Evolutionary conservation across 2,888 invertebrate genomes (phyloP).

Genomic region (Coecobrya sp.): DNA sequence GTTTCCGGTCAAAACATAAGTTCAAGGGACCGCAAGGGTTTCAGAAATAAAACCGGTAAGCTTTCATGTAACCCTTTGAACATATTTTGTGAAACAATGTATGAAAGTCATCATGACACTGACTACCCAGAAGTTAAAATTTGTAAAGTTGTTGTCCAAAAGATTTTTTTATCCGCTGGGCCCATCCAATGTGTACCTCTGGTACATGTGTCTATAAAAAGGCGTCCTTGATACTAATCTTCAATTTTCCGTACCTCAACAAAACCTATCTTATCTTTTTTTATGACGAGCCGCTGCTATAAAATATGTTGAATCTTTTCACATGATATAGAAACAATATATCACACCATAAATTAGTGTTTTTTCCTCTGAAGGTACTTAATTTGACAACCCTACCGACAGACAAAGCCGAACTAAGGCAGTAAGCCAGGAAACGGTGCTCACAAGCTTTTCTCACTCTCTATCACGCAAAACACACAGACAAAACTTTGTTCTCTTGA

Average conservation of each 20-base stretch:
- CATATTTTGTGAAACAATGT: too few species aligned
- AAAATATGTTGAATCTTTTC: background rate
- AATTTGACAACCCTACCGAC: background rate
- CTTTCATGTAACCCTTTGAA: background rate
- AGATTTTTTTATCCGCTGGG: too few species aligned
- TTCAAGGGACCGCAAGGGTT: background rate
- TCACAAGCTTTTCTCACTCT: conserved; percentile 9
- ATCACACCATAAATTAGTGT: background rate
- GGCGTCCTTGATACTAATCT: background rate
- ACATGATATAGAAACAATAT: background rate
- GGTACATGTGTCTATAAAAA: too few species aligned
- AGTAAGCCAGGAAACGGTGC: background rate
- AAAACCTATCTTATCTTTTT: too few species aligned
- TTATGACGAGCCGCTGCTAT: background rate
- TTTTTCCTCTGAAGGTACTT: background rate
- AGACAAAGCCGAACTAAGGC: background rate
- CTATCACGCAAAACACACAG: background rate
- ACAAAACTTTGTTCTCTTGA: conserved; percentile 5
- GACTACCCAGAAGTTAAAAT: too few species aligned
- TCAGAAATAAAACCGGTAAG: background rate
- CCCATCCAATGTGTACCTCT: too few species aligned
- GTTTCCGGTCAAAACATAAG: background rate
- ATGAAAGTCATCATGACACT: too few species aligned
- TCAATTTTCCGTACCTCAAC: too few species aligned
- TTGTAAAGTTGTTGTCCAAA: too few species aligned